Evolutionary conservation across 2,113 vertebrate genomes (phyloP), one percentile per base, ranked within the genome.

Genomic region (Labrus mixtus): DNA sequence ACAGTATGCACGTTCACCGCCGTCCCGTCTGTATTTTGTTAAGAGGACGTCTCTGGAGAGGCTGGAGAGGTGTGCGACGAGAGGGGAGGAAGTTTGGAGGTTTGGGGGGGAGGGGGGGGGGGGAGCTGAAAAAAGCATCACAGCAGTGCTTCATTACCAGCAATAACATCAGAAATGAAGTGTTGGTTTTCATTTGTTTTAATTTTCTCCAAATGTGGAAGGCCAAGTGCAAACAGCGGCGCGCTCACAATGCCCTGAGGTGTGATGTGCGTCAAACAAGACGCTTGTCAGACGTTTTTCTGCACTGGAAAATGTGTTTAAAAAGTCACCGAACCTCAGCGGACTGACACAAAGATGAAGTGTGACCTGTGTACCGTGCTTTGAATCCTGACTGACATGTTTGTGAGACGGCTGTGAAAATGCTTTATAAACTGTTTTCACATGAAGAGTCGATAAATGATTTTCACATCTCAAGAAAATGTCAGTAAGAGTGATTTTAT

Each of bases 141-240:
- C 85, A 87, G 90, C 87, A 82, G 88, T 84, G 83, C 90, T 92
- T 90, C 87, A 84, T 93, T 92, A 92, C 83, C 86, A 90, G 88
- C 70, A 94, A 90, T 89, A 93, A 92, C 92, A 93, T 82, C 81
- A 87, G 84, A 91, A 92, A 92, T 89, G 89, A 93, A 90, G 92
- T 93, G 92, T 92, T 93, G 84, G 78, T 88, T 92, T 93, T 92
- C 87, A 88, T 89, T 93, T 90, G 71, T 90, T 92, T 93, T 87
- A 92, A 93, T 92, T 90, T 90, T 90, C 91, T 90, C 88, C 90
- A 91, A 94, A 92, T 92, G 88, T 89, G 86, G 54, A 71, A 3
- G 37, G 70, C 66, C 1, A 81, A 65, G 51, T 46, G 78, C 84
- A 82, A 89, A 85, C 63, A 63, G 15, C 25, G 66, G 75, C 41